Evolutionary conservation across 2,888 invertebrate species (phyloP).

Genomic region (Corbicula japonica): DNA sequence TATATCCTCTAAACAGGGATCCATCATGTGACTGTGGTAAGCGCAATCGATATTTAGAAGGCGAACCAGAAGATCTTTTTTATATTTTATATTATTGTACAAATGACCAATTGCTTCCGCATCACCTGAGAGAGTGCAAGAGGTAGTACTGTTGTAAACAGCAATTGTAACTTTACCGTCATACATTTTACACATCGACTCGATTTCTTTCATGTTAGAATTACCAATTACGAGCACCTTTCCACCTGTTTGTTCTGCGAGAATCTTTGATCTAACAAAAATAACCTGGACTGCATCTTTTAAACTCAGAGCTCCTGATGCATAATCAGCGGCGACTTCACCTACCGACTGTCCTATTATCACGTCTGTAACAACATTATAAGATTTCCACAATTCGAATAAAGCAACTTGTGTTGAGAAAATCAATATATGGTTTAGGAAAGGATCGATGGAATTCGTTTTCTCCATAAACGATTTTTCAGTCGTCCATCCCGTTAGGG

Average conservation of each 20-base stretch:
- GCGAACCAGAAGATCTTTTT: conserved; percentile 20
- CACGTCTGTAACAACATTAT: conserved; percentile 62
- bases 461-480: conserved; percentile 27
- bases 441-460: conserved; percentile 55
- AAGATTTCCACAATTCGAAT: conserved; percentile 57
- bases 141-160: conserved; percentile 66
- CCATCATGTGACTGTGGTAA: conserved; percentile 63
- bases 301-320: conserved; percentile 61
- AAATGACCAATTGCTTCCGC: conserved; percentile 28
- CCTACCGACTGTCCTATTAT: conserved; percentile 77
- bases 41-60: conserved; percentile 60
- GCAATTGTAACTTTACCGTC: conserved; percentile 55
- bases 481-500: conserved; percentile 37
- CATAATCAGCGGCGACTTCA: conserved; percentile 74
- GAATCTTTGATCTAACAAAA: conserved; percentile 63
- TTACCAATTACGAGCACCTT: conserved; percentile 68
- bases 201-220: conserved; percentile 42
- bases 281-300: conserved; percentile 70
- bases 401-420: conserved; percentile 72
- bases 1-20: conserved; percentile 52
- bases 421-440: conserved; percentile 71
- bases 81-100: conserved; percentile 28
- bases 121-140: conserved; percentile 73
- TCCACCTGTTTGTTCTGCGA: conserved; percentile 61
- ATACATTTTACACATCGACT: conserved; percentile 37